These are phyloP conservation scores for Mustela nigripes DNA, from an alignment of 2,113 vertebrate species.

Conservation along the genomic window DNA sequence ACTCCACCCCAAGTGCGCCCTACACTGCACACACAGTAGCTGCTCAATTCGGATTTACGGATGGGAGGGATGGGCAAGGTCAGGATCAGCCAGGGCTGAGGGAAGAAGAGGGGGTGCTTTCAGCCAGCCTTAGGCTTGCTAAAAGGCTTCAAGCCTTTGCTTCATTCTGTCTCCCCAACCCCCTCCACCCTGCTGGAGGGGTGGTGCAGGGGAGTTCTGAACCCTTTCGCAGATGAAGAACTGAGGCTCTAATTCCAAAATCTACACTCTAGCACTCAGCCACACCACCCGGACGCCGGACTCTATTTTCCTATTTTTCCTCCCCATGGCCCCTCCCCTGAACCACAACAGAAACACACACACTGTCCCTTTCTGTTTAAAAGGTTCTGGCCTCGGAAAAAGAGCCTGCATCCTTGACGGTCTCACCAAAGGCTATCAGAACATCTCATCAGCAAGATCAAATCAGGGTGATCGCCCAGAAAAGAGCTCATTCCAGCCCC, in stretches of 20 bases:
- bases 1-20: fast-evolving
- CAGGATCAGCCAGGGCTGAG: neutral
- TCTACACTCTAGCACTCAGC: neutral
- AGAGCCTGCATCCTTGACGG: neutral
- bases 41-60: neutral
- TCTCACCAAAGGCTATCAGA: neutral
- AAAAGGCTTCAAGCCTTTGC: neutral
- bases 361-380: neutral
- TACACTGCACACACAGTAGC: neutral
- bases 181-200: fast-evolving
- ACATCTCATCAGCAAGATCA: neutral
- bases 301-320: neutral
- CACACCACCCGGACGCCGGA: neutral
- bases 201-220: neutral
- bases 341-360: neutral
- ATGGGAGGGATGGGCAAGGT: no score
- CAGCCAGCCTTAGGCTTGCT: fast-evolving
- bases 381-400: neutral
- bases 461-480: neutral
- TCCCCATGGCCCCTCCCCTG: neutral
- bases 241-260: neutral
- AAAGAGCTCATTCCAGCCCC: neutral
- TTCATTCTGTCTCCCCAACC: neutral
- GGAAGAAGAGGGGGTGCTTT: neutral
- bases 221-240: neutral